Conservation (phyloP, 2,888 invertebrate species). For the Sphaerophoria rueppellii region DNA sequence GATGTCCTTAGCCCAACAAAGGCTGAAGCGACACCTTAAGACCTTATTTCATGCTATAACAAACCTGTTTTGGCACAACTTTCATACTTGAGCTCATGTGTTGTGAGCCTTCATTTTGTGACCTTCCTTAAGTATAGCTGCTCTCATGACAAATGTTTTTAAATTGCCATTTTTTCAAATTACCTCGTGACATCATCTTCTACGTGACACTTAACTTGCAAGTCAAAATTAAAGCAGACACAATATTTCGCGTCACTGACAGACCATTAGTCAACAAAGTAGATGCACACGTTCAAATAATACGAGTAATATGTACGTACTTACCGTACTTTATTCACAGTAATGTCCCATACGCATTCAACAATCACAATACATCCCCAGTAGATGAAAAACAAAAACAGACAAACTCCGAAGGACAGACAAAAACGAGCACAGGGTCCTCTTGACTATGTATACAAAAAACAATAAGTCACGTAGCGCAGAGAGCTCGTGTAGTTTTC, state of each 20-base stretch:
- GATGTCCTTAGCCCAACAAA: too few relatives aligned
- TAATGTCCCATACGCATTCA: slow-evolving; percentile 35
- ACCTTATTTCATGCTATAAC: too few relatives aligned
- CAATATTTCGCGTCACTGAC: slow-evolving; percentile 16
- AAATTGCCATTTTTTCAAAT: slow-evolving; percentile 15
- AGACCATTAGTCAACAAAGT: slow-evolving; percentile 44
- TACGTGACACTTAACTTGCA: slow-evolving; percentile 52
- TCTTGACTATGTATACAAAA: background rate
- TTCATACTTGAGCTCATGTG: background rate
- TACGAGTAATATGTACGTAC: background rate
- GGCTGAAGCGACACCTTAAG: too few relatives aligned
- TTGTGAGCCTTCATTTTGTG: background rate
- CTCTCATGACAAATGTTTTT: background rate
- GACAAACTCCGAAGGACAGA: slow-evolving; percentile 26
- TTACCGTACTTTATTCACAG: background rate
- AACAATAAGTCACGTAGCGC: slow-evolving; percentile 52
- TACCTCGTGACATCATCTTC: background rate
- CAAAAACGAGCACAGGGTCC: slow-evolving; percentile 21
- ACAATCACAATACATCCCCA: slow-evolving; percentile 26
- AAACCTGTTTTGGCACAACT: too few relatives aligned
- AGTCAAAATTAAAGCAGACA: slow-evolving; percentile 23
- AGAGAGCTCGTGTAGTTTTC: slow-evolving; percentile 1
- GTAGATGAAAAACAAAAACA: slow-evolving; percentile 16
- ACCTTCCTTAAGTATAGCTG: background rate
- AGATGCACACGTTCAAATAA: slow-evolving; percentile 18